Base-by-base conservation (phyloP, 2,888 invertebrate genomes). In the Syritta pipiens region DNA sequence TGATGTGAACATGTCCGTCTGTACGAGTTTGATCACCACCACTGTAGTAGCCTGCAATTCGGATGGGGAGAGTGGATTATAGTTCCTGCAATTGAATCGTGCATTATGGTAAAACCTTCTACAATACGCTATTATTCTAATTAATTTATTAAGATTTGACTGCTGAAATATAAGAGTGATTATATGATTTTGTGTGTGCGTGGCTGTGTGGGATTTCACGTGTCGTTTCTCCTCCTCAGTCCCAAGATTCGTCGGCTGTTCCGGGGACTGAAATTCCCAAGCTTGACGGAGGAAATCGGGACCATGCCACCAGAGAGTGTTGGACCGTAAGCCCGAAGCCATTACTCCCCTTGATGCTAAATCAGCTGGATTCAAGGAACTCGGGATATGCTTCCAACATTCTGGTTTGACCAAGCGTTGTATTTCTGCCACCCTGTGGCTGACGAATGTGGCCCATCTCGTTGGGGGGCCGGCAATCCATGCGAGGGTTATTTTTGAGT, bases 401-500 rank as follows among this genome's bases (percentile, higher is more conserved):
- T 42, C 42, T n/a, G 42, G 20, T 9, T 42, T 19, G 9, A 42
- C 42, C 19, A 20, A 20, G 1, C 42, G 42, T 9, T 42, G 20
- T 19, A 42, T 19, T 9, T 42, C 42, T 9, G 42, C 20, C 2
- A 42, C 42, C 9, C 42, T 42, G 1, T 42, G 42, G 5, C 19
- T 42, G 4, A 42, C 42, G 19, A 42, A 42, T 19, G 19, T 19
- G 17, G 42, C 42, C 42, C 42, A 42, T 7, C 17, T 42, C 1
- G 20, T 42, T 20, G 42, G 42, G n/a, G n/a, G n/a, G n/a, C n/a
- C n/a, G n/a, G n/a, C n/a, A 7, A 82, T 44, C 79, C 75, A 82
- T 4, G 55, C 65, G 3, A 82, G 30, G 0, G 65, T 48, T 2
- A 82, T 65, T 22, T 55, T 53, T 1, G 79, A 82, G 24, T 82